Base-by-base conservation (phyloP, 1,140 invertebrate species). In the Phymorhynchus buccinoides region DNA sequence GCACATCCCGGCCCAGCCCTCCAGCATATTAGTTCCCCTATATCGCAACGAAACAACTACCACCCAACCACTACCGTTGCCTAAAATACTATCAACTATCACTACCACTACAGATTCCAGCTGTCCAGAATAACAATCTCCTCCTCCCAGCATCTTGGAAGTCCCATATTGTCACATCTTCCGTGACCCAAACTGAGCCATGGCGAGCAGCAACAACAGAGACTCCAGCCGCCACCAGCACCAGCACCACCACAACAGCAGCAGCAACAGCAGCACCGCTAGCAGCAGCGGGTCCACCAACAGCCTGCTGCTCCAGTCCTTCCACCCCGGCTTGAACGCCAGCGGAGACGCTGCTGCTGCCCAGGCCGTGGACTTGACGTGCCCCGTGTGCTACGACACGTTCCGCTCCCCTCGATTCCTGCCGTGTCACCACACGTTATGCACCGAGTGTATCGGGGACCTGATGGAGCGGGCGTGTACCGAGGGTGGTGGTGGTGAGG, bases 391-490 rank as follows among this genome's bases (percentile, higher is more conserved):
- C 18, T 44, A 42, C 27, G 81, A 83, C 66, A 83, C 66, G 22
- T 71, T 44, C 56, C 68, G 37, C 4, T 42, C 37, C 0, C 81
- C 81, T 7, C 81, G 81, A 37, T 83, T 83, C 81, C 62, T 83
- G 56, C 81, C 81, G 1, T 83, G 81, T 37, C 81, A 83, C 81
- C 81, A 83, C 81, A 83, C 81, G 39, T 66, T 83, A 66, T 83
- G 81, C 81, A 83, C 81, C 16, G 81, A 83, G 18, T 83, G 81
- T 41, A 83, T 83, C 66, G 18, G 62, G n/a, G 81, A 83, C 81
- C 35, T 83, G 37, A 83, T 83, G 81, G 81, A 83, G 66, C 81
- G 81, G 1, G 81, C 81, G 22, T 27, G 37, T 6, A 2, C 35
- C 1, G 9, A 18, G 6, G 71, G 7, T n/a, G 27, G n/a, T 41